These are phyloP conservation scores for Siniperca scherzeri DNA, from an alignment of 2,797 vertebrate species.

Conservation along the genomic window DNA sequence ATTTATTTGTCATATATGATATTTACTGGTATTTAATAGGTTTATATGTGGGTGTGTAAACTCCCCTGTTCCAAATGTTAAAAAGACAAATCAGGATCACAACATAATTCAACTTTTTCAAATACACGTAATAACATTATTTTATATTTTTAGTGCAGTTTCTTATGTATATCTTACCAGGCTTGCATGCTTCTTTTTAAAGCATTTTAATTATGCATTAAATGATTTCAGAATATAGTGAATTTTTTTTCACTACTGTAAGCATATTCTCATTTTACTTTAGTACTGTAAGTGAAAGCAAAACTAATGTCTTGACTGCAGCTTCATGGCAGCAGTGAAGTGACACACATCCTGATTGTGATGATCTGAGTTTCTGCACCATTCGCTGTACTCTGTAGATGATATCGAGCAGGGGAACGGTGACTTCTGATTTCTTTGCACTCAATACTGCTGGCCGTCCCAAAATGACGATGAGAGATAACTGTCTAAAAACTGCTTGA, in stretches of 20 bases:
- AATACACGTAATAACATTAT: no score
- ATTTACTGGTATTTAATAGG: no score
- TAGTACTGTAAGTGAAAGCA: neutral
- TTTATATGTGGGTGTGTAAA: no score
- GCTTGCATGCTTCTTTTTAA: neutral
- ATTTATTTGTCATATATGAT: no score
- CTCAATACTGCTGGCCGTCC: neutral
- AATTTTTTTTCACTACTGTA: neutral
- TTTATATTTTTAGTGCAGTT: neutral
- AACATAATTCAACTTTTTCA: neutral
- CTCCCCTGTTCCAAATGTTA: no score
- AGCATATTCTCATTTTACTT: neutral
- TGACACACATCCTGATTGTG: conserved; percentile 1
- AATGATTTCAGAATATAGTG: neutral
- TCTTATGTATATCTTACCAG: neutral
- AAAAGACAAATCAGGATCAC: no score
- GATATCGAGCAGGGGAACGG: conserved; percentile 17
- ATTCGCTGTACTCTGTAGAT: conserved; percentile 15
- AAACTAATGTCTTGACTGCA: neutral
- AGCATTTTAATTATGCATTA: neutral
- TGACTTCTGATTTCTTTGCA: conserved; percentile 24
- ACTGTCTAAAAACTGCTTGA: conserved; percentile 14
- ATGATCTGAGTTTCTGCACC: conserved; percentile 12
- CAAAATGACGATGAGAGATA: conserved; percentile 33
- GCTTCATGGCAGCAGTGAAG: neutral